These are phyloP conservation scores for Gymnoscopelus microlampas DNA, from an alignment of 2,797 vertebrate genomes.

Conservation along the genomic window DNA sequence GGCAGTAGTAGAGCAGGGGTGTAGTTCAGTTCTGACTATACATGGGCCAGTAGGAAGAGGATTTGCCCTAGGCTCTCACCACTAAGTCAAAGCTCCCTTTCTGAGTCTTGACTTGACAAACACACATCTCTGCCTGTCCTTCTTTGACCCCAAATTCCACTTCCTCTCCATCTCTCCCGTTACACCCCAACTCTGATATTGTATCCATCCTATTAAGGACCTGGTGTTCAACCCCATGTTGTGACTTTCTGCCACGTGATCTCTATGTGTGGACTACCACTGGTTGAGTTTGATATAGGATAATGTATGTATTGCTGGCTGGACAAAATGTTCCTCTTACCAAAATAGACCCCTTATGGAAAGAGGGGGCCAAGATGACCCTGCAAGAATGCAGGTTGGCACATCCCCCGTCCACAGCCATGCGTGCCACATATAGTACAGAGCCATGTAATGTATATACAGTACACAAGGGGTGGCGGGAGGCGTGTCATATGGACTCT, in stretches of 20 bases:
- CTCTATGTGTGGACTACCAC: neutral
- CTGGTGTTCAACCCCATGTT: slow-evolving; percentile 25
- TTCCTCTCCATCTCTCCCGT: neutral
- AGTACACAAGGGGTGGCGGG: neutral
- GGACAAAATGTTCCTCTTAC: slow-evolving; percentile 24
- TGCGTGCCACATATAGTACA: neutral
- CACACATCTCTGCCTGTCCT: slow-evolving; percentile 11
- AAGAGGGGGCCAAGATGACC: slow-evolving; percentile 22
- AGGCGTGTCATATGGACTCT: no score
- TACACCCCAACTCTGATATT: neutral
- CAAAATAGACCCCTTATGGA: slow-evolving; percentile 50
- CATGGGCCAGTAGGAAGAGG: no score
- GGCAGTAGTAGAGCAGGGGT: no score
- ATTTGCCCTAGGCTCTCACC: no score
- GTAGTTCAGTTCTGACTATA: no score
- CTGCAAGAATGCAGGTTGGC: slow-evolving; percentile 7
- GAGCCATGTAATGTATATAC: neutral
- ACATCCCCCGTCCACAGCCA: neutral
- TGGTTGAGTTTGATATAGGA: neutral
- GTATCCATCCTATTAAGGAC: neutral
- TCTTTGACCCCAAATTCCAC: slow-evolving; percentile 3
- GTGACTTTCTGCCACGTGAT: slow-evolving; percentile 24
- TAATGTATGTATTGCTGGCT: slow-evolving; percentile 15
- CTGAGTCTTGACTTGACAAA: no score
- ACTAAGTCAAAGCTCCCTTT: no score